phyloP scores from a whole-genome alignment of 2,797 vertebrate species.

The Pogonophryne albipinna region DNA sequence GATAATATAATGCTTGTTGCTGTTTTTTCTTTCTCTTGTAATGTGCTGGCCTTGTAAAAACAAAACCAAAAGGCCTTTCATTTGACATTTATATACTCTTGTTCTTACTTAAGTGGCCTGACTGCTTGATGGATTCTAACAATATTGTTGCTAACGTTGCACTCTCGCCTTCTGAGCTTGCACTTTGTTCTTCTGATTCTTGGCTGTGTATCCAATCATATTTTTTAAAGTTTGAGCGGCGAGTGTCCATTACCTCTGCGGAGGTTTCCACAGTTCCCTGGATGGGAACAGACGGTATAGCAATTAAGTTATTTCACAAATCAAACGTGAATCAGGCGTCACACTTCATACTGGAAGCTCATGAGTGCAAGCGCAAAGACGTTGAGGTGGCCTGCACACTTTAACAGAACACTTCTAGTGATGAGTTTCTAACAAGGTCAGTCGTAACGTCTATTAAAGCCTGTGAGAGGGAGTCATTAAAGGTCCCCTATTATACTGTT shows the following conservation, averaged over 20 bases:
- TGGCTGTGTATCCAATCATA: conserved; percentile 51
- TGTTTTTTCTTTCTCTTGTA: conserved; percentile 72
- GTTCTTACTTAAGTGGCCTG: conserved; percentile 75
- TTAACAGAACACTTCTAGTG: conserved; percentile 24
- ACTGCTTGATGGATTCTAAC: conserved; percentile 78
- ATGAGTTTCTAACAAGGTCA: conserved; percentile 60
- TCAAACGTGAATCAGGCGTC: conserved; percentile 39
- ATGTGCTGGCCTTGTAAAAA: conserved; percentile 76
- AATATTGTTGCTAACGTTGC: conserved; percentile 70
- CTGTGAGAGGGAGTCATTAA: conserved; percentile 41
- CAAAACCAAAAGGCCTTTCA: conserved; percentile 37
- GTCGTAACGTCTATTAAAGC: conserved; percentile 25
- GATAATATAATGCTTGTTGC: conserved; percentile 75
- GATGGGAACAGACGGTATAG: conserved; percentile 50
- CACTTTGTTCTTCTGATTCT: conserved; percentile 59
- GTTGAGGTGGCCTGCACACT: conserved; percentile 26
- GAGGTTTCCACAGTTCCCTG: conserved; percentile 29
- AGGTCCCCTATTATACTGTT: too few relatives aligned
- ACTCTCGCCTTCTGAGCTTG: conserved; percentile 58
- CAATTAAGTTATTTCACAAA: conserved; percentile 34
- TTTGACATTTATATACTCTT: conserved; percentile 71
- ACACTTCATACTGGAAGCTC: conserved; percentile 35
- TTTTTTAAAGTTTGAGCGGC: conserved; percentile 38
- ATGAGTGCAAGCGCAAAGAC: conserved; percentile 24
- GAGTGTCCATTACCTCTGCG: conserved; percentile 37